Percentiles rank a stretch among this genome's conserved stretches.
These are phyloP conservation scores for Amazona guildingii DNA, from an alignment of 2,113 vertebrate species.

Conservation along the genomic window DNA sequence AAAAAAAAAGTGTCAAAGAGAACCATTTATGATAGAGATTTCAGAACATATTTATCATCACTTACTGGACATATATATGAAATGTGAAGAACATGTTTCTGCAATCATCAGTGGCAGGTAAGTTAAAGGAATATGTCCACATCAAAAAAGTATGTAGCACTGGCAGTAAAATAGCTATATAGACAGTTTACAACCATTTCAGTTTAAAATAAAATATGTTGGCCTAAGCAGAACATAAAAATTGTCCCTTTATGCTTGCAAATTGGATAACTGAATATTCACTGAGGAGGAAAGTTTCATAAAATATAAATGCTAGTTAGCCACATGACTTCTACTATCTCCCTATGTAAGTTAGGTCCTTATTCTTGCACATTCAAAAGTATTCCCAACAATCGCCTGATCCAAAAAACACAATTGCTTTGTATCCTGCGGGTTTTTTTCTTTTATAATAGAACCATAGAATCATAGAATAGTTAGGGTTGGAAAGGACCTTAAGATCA, in stretches of 20 bases:
- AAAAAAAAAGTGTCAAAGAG: neutral
- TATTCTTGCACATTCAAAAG: neutral
- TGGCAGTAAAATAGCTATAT: neutral
- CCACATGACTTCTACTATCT: neutral
- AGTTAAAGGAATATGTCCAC: neutral
- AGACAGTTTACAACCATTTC: neutral
- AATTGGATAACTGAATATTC: neutral
- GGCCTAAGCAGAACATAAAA: neutral
- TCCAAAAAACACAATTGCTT: neutral
- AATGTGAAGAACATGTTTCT: neutral
- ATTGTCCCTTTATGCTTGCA: neutral
- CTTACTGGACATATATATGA: neutral
- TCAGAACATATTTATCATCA: neutral
- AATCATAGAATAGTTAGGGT: no score
- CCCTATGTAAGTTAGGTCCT: neutral
- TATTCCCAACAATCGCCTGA: neutral
- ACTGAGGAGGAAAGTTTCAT: neutral
- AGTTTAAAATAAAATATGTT: neutral
- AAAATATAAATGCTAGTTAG: neutral
- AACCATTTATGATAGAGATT: neutral
- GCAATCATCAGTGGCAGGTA: neutral
- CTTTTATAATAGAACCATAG: neutral
- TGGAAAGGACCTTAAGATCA: no score
- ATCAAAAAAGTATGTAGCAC: neutral
- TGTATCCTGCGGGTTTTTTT: neutral